A percentile compares a stretch with the other conserved stretches of the same genome.
Conservation (phyloP, 2,113 vertebrate genomes). For the Corydoras maculifer region DNA sequence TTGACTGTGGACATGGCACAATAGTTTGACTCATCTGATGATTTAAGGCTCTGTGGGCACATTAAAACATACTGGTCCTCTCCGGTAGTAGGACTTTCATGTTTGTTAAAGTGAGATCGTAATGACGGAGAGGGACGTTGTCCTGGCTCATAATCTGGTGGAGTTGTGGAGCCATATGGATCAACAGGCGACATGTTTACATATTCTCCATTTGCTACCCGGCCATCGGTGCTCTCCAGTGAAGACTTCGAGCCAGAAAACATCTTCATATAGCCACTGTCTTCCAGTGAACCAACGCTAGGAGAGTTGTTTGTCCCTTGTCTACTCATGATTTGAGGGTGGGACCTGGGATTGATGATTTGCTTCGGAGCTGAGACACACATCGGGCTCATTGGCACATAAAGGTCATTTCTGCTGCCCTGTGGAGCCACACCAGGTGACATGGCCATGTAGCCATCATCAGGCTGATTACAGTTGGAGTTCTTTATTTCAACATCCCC, state of each 20-base stretch:
- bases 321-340: constrained; percentile 50
- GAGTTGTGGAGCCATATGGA: constrained; percentile 57
- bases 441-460: constrained; percentile 93
- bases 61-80: constrained; percentile 85
- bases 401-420: constrained; percentile 63
- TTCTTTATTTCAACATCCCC: constrained; percentile 75
- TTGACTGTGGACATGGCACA: constrained; percentile 32
- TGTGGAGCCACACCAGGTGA: constrained; percentile 69
- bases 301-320: constrained; percentile 72
- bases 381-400: constrained; percentile 94
- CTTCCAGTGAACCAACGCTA: constrained; percentile 74
- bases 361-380: constrained; percentile 90
- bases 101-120: constrained; percentile 39
- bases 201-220: constrained; percentile 75
- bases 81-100: constrained; percentile 47
- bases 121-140: too few relatives aligned
- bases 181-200: constrained; percentile 89
- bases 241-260: constrained; percentile 80
- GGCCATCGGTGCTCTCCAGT: constrained; percentile 71
- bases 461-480: constrained; percentile 62
- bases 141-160: constrained; percentile 56
- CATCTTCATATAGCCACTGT: constrained; percentile 91
- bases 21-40: constrained; percentile 64
- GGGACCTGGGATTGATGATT: constrained; percentile 78
- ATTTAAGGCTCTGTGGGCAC: constrained; percentile 74